These are phyloP conservation scores for Halcyon badia DNA, from an alignment of 2,797 vertebrate genomes.

Conservation along the genomic window DNA sequence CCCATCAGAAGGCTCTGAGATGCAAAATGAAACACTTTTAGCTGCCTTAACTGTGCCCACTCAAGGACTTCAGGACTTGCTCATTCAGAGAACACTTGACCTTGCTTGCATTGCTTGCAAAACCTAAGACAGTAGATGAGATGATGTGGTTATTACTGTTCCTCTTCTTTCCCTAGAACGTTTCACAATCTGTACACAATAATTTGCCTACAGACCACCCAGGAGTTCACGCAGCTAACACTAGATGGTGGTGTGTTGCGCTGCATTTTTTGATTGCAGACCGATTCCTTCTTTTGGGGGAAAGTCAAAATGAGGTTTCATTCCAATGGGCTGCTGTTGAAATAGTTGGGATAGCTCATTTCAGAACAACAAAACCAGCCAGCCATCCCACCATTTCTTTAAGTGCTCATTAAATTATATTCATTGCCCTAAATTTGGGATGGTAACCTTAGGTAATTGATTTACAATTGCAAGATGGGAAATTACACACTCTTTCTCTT, in stretches of 20 bases:
- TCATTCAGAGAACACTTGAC: background rate
- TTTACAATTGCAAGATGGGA: background rate
- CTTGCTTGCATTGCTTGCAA: background rate
- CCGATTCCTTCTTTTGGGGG: background rate
- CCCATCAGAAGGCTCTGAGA: background rate
- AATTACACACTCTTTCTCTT: background rate
- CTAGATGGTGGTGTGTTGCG: slow-evolving; percentile 18
- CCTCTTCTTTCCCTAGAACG: background rate
- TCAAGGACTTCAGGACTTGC: background rate
- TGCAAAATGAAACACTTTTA: background rate
- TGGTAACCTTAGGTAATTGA: too few relatives aligned
- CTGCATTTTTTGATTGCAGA: background rate
- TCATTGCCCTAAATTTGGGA: background rate
- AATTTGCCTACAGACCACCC: background rate
- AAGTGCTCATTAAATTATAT: background rate
- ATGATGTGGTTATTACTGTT: background rate
- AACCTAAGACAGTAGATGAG: background rate
- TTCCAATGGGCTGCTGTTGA: background rate
- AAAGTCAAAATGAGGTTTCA: background rate
- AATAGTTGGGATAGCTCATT: background rate
- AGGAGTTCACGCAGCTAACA: background rate
- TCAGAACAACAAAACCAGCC: background rate
- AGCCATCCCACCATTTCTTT: background rate
- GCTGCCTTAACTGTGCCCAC: background rate
- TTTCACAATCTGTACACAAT: accelerated